A percentile compares a stretch with the other conserved stretches of the same genome.
phyloP scores from a whole-genome alignment of 2,888 invertebrate species.

The Caenorhabditis afra region DNA sequence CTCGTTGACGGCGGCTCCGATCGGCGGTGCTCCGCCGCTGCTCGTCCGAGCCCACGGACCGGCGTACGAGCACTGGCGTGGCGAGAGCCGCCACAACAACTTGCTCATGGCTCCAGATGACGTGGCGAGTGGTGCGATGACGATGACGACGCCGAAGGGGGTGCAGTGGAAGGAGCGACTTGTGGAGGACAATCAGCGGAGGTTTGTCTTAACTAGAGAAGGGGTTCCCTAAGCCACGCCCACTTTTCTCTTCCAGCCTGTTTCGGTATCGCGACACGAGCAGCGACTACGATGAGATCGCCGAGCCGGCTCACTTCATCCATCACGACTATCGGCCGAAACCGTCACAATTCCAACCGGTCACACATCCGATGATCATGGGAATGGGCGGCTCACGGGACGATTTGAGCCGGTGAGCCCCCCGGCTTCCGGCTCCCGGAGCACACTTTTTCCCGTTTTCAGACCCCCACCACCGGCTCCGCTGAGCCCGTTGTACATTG shows the following conservation, averaged over 20 bases:
- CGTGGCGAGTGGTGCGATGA: not conserved
- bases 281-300: conserved; percentile 52
- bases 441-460: not conserved
- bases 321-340: conserved; percentile 52
- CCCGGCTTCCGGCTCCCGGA: too few species aligned
- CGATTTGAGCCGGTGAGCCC: conserved; percentile 27
- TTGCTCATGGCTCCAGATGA: conserved; percentile 26
- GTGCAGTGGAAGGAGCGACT: conserved; percentile 67
- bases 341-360: conserved; percentile 37
- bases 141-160: conserved; percentile 28
- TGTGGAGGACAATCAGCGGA: conserved; percentile 52
- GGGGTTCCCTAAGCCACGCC: too few species aligned
- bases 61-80: conserved; percentile 49
- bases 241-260: too few species aligned
- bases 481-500: conserved; percentile 51
- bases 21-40: conserved; percentile 43
- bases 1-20: conserved; percentile 43
- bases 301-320: conserved; percentile 35
- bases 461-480: conserved; percentile 38
- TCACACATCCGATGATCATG: conserved; percentile 53
- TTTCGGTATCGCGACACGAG: conserved; percentile 13
- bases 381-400: conserved; percentile 35
- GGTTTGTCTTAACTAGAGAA: not conserved
- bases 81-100: conserved; percentile 35
- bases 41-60: conserved; percentile 45